phyloP scores from a whole-genome alignment of 2,113 vertebrate species.

The Laticauda colubrina region DNA sequence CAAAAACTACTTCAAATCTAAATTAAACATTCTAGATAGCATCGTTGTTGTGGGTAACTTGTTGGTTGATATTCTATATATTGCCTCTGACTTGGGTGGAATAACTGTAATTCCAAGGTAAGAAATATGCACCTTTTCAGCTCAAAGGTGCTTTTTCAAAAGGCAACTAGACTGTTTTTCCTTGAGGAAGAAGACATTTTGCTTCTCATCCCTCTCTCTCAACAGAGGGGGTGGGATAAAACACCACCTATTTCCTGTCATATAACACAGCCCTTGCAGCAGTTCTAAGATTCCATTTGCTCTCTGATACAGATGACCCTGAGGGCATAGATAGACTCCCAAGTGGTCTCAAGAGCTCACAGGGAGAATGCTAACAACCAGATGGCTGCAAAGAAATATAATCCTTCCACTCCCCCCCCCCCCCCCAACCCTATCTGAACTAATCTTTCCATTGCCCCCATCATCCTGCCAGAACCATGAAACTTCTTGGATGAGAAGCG shows the following conservation, averaged over 20 bases:
- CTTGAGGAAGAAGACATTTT: background rate
- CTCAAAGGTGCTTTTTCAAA: background rate
- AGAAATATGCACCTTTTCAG: slow-evolving; percentile 19
- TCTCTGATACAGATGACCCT: background rate
- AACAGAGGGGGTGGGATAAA: background rate
- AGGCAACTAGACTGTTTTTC: background rate
- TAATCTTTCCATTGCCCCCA: background rate
- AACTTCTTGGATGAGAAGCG: background rate
- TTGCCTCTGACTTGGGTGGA: slow-evolving; percentile 70
- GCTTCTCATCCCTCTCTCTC: background rate
- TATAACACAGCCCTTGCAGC: background rate
- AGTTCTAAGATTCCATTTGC: background rate
- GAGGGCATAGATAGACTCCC: background rate
- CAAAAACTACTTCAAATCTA: slow-evolving; percentile 81
- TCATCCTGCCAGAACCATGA: background rate
- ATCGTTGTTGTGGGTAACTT: slow-evolving; percentile 79
- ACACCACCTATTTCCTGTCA: background rate
- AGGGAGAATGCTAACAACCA: background rate
- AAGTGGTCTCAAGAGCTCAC: background rate
- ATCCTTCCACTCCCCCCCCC: background rate
- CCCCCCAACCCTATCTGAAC: background rate
- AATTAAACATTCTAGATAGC: slow-evolving; percentile 82
- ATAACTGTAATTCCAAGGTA: slow-evolving; percentile 82
- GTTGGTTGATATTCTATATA: slow-evolving; percentile 77
- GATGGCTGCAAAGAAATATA: background rate